Evolutionary conservation across 2,888 invertebrate species (phyloP).

Genomic region (Emesis russula): DNA sequence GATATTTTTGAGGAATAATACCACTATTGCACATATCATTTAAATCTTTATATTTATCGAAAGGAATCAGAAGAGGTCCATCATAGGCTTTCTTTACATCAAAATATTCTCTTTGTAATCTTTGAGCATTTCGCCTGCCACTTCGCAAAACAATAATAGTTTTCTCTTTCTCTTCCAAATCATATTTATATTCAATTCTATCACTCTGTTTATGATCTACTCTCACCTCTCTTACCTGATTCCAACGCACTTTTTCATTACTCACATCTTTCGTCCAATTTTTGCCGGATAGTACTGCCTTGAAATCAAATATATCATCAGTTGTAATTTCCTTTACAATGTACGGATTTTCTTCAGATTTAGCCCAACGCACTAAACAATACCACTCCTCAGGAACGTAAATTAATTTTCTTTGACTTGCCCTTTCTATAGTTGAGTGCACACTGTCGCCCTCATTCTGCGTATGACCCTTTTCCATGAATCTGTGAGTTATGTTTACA

Average conservation of each 20-base stretch:
- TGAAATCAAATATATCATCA: conserved; percentile 68
- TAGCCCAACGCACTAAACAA: conserved; percentile 38
- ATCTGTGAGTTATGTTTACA: conserved; percentile 56
- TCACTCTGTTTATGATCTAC: conserved; percentile 54
- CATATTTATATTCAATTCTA: conserved; percentile 60
- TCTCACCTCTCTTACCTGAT: conserved; percentile 52
- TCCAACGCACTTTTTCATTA: conserved; percentile 57
- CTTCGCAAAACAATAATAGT: conserved; percentile 22
- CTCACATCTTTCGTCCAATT: conserved; percentile 64
- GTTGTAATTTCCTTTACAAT: conserved; percentile 52
- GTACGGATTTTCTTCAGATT: conserved; percentile 48
- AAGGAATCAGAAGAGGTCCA: conserved; percentile 10
- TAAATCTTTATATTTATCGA: conserved; percentile 2
- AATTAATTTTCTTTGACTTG: conserved; percentile 58
- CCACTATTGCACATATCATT: conserved; percentile 3
- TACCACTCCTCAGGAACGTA: conserved; percentile 54
- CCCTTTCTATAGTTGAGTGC: conserved; percentile 78
- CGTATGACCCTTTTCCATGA: conserved; percentile 51
- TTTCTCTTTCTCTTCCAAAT: conserved; percentile 49
- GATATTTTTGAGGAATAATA: conserved; percentile 21
- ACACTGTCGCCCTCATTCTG: conserved; percentile 79
- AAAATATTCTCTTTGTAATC: not conserved
- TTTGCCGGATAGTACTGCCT: conserved; percentile 62
- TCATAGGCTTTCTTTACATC: conserved; percentile 18
- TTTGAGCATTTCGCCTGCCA: conserved; percentile 22